phyloP scores from a whole-genome alignment of 2,888 invertebrate species.

The Heliconius hortense region DNA sequence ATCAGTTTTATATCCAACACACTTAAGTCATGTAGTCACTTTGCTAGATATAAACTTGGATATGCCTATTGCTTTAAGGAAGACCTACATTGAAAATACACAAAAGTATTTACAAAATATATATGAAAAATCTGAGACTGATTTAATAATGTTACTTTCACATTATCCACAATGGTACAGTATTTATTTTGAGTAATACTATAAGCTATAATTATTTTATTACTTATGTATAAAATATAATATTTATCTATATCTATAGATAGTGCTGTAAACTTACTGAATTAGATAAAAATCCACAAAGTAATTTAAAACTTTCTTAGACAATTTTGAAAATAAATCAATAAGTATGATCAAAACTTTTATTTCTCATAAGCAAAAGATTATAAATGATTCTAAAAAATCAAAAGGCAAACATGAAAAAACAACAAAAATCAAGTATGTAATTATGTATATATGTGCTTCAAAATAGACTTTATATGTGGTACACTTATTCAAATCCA shows the following conservation, averaged over 20 bases:
- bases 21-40: slow-evolving; percentile 54
- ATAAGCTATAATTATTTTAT: background rate
- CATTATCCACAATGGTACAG: slow-evolving; percentile 72
- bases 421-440: background rate
- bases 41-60: slow-evolving; percentile 61
- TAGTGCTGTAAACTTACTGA: background rate
- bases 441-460: too few relatives aligned
- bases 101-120: slow-evolving; percentile 52
- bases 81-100: slow-evolving; percentile 51
- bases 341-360: background rate
- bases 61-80: slow-evolving; percentile 47
- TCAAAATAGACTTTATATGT: background rate
- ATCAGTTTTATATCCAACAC: slow-evolving; percentile 57
- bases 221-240: background rate
- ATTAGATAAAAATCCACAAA: background rate
- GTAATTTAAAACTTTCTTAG: too few relatives aligned
- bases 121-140: slow-evolving; percentile 53
- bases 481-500: background rate
- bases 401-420: background rate
- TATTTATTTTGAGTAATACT: slow-evolving; percentile 50
- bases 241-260: background rate
- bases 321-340: background rate
- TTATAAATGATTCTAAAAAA: background rate
- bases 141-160: slow-evolving; percentile 65
- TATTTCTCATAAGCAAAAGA: background rate